Percentiles rank a stretch among this genome's conserved stretches.
Evolutionary conservation across 2,888 invertebrate species (phyloP).

Genomic region (Drosophila austrosaltans): DNA sequence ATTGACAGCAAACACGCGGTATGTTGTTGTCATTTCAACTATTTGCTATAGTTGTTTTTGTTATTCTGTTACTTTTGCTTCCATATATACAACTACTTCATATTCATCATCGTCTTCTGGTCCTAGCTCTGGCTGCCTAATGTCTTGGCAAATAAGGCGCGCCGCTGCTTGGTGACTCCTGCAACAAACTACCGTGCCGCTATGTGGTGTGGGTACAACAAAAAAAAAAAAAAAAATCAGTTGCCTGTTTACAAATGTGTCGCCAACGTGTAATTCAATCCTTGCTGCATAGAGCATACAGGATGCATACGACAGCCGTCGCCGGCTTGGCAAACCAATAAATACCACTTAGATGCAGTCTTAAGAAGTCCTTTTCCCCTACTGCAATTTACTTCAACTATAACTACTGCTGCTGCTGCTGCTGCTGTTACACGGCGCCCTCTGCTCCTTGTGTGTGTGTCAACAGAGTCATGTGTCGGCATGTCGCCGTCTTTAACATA

Average conservation of each 20-base stretch:
- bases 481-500: slow-evolving; percentile 68
- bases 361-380: slow-evolving; percentile 39
- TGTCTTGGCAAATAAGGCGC: slow-evolving; percentile 71
- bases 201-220: slow-evolving; percentile 38
- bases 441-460: slow-evolving; percentile 56
- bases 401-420: neutral
- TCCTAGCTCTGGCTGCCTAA: slow-evolving; percentile 39
- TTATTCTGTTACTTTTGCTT: slow-evolving; percentile 40
- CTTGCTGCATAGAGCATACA: slow-evolving; percentile 54
- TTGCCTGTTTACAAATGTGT: slow-evolving; percentile 76
- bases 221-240: slow-evolving; percentile 49
- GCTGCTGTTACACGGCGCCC: slow-evolving; percentile 12
- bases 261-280: slow-evolving; percentile 75
- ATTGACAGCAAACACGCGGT: slow-evolving; percentile 68
- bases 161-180: slow-evolving; percentile 61
- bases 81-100: slow-evolving; percentile 1
- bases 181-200: slow-evolving; percentile 54
- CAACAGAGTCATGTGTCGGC: slow-evolving; percentile 79
- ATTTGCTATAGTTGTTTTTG: slow-evolving; percentile 31
- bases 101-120: slow-evolving; percentile 5
- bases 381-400: neutral
- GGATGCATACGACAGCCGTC: slow-evolving; percentile 73
- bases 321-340: slow-evolving; percentile 77
- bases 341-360: slow-evolving; percentile 71
- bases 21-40: slow-evolving; percentile 25